A percentile compares a stretch with the other conserved stretches of the same genome.
These are phyloP conservation scores for Cynocephalus volans DNA, from an alignment of 2,113 vertebrate species.

Conservation along the genomic window DNA sequence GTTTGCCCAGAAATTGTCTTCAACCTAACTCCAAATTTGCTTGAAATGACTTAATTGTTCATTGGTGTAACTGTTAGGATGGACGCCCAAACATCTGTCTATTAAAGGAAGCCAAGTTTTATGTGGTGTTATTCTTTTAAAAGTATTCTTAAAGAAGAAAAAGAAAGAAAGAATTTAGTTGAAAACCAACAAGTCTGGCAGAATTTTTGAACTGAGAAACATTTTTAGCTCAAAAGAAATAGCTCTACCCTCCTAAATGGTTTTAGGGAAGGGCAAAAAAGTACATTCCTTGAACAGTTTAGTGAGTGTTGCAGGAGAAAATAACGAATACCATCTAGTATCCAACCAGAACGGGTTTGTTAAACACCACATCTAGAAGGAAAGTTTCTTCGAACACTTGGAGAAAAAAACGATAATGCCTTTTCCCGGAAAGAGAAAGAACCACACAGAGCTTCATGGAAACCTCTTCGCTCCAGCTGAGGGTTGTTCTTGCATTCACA, in stretches of 20 bases:
- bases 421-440: neutral
- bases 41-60: slow-evolving; percentile 55
- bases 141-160: neutral
- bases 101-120: slow-evolving; percentile 35
- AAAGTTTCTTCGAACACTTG: slow-evolving; percentile 36
- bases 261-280: neutral
- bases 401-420: neutral
- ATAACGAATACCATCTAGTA: neutral
- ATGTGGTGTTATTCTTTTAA: neutral
- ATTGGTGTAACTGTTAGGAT: neutral
- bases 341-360: neutral
- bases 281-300: neutral
- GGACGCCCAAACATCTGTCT: slow-evolving; percentile 27
- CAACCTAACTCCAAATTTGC: slow-evolving; percentile 22
- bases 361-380: slow-evolving; percentile 2
- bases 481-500: slow-evolving; percentile 52
- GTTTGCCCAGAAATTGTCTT: slow-evolving; percentile 57
- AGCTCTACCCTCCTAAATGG: neutral
- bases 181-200: slow-evolving; percentile 25
- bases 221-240: slow-evolving; percentile 41
- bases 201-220: neutral
- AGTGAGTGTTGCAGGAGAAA: neutral
- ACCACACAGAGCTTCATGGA: neutral
- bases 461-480: slow-evolving; percentile 39
- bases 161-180: neutral